phyloP scores from a whole-genome alignment of 2,797 vertebrate genomes.

The Euthynnus affinis region DNA sequence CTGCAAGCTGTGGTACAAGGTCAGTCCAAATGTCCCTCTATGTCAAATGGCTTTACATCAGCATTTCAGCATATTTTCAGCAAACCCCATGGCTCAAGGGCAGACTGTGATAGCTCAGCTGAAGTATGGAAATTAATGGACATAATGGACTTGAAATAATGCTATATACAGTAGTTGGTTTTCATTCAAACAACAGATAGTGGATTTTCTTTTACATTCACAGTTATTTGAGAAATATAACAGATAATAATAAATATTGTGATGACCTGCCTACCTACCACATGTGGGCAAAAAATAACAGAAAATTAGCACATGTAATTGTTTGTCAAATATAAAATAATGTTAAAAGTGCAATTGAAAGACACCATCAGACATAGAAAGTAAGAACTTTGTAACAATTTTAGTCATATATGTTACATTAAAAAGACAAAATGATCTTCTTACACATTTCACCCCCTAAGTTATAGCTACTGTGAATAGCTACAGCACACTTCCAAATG shows the following conservation, averaged over 20 bases:
- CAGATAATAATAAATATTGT: not conserved
- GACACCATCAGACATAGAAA: not conserved
- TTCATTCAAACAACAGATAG: not conserved
- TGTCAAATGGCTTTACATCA: slow-evolving; percentile 61
- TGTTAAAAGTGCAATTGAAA: not conserved
- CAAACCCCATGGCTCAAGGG: slow-evolving; percentile 6
- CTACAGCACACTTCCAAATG: not conserved
- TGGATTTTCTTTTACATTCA: not conserved
- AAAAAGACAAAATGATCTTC: not conserved
- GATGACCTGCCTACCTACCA: not conserved
- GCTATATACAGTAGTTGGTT: not conserved
- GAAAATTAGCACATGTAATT: not conserved
- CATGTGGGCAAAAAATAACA: not conserved
- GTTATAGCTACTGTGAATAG: not conserved
- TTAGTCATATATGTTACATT: not conserved
- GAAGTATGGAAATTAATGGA: not conserved
- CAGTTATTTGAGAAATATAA: slow-evolving; percentile 2
- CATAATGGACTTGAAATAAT: not conserved
- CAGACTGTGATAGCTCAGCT: slow-evolving; percentile 11
- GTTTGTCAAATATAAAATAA: not conserved
- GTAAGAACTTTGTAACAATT: not conserved
- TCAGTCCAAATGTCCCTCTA: slow-evolving; percentile 55
- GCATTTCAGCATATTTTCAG: slow-evolving; percentile 54
- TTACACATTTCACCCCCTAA: not conserved
- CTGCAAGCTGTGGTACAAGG: slow-evolving; percentile 32